Evolutionary conservation across 2,888 invertebrate species (phyloP).

Genomic region (Drosophila infuscata): DNA sequence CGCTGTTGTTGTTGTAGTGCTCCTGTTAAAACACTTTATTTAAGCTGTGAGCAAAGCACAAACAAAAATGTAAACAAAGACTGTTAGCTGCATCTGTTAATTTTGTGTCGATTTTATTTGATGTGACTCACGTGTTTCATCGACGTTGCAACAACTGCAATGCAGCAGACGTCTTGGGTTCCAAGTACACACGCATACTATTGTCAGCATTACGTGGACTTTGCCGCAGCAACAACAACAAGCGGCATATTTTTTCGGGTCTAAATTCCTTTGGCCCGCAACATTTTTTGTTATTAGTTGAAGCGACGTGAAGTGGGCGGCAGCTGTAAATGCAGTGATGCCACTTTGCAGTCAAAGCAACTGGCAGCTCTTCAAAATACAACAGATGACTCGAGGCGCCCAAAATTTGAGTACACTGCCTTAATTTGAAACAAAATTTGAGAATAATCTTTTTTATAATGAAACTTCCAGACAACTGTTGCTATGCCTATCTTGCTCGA

Average conservation of each 20-base stretch:
- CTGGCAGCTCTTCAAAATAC: constrained; percentile 12
- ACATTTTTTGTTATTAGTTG: constrained; percentile 49
- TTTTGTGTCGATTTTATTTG: constrained; percentile 1
- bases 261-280: constrained; percentile 18
- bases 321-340: constrained; percentile 6
- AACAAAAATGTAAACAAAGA: constrained; percentile 6
- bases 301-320: constrained; percentile 32
- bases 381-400: constrained; percentile 13
- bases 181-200: constrained; percentile 48
- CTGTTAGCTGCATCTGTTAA: constrained; percentile 15
- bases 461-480: constrained; percentile 33
- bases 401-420: not conserved
- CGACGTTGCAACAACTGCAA: constrained; percentile 51
- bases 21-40: not conserved
- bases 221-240: constrained; percentile 37
- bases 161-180: constrained; percentile 53
- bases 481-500: not conserved
- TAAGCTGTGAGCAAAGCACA: not conserved
- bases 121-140: constrained; percentile 53
- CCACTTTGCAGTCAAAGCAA: constrained; percentile 2
- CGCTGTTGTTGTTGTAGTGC: constrained; percentile 4
- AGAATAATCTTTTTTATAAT: not conserved
- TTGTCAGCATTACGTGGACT: constrained; percentile 30
- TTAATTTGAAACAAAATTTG: not conserved
- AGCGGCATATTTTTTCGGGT: constrained; percentile 34